phyloP scores from a whole-genome alignment of 2,888 invertebrate genomes.

The Marasmarcha lunaedactyla region DNA sequence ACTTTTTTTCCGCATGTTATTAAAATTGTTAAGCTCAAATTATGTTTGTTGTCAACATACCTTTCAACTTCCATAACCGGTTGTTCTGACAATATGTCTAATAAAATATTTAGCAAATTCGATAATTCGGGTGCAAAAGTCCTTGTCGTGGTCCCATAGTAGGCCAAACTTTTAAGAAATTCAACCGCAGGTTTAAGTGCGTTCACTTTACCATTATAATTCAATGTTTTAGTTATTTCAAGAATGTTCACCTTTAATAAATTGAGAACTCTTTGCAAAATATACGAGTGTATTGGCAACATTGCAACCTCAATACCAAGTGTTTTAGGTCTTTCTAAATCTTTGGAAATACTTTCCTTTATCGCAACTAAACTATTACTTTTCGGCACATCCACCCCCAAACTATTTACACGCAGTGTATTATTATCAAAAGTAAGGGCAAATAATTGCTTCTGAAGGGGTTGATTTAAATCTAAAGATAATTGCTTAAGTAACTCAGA shows the following conservation, averaged over 20 bases:
- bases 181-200: slow-evolving; percentile 8
- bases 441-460: slow-evolving; percentile 33
- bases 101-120: slow-evolving; percentile 33
- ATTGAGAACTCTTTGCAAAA: slow-evolving; percentile 45
- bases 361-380: slow-evolving; percentile 20
- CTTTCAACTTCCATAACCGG: slow-evolving; percentile 17
- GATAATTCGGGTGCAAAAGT: slow-evolving; percentile 38
- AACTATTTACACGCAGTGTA: slow-evolving; percentile 22
- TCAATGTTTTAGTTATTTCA: too few relatives aligned
- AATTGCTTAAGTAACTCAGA: slow-evolving; percentile 27
- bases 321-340: slow-evolving; percentile 14
- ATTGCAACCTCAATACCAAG: slow-evolving; percentile 35
- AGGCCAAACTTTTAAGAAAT: slow-evolving; percentile 22
- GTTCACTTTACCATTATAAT: too few relatives aligned
- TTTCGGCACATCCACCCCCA: slow-evolving; percentile 40
- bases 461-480: slow-evolving; percentile 34
- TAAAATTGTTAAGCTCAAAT: too few relatives aligned
- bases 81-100: slow-evolving; percentile 22
- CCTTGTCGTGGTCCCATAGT: slow-evolving; percentile 25
- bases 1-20: too few relatives aligned
- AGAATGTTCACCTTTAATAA: slow-evolving; percentile 29
- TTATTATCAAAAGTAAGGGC: slow-evolving; percentile 24
- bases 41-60: slow-evolving; percentile 21
- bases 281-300: slow-evolving; percentile 70
- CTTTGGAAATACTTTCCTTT: slow-evolving; percentile 25